Base-by-base conservation (phyloP, 2,888 invertebrate genomes). In the Therioaphis trifolii region DNA sequence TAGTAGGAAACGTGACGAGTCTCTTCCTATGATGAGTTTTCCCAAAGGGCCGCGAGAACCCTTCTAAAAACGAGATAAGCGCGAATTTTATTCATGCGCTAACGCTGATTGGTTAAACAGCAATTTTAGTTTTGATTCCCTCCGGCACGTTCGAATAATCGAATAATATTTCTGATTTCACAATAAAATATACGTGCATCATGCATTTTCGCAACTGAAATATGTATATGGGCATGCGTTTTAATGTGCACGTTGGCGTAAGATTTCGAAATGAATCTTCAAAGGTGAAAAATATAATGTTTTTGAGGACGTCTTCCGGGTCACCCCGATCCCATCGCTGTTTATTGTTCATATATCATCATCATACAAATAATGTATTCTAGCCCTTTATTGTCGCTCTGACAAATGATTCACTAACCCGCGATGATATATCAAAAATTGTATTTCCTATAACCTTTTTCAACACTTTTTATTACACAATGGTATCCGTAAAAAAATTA, bases 1-100 rank as follows among this genome's bases (percentile, higher is more conserved):
- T 82, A 82, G 80, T 72, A 24, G 72, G 24, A 72, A 82, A 82
- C 80, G 80, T 82, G 80, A 74, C 80, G 80, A 82, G 80, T 82
- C 72, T 82, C 72, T 52, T 68, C 18, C 61, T 63, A 72, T 72
- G 80, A 82, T 72, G 72, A 82, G 80, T 82, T 82, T 82, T 82
- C 80, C 80, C 80, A 35, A 49, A 43, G 72, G 80, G 71, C 46
- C 46, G 5, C 52, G 24, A 35, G 80, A 55, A 82, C 80, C 80
- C 80, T 82, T 72, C 63, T 27, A 7, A 49, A 78, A 82, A 82
- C 72, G 72, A 52, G 80, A 82, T 82, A 82, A 82, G 72, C 72
- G 72, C n/a, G 46, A 61, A 63, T 82, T 63, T 72, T 72, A 72
- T 82, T 82, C 72, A 74, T 43, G 55, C 21, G 49, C 15, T 24